A percentile compares a stretch with the other conserved stretches of the same genome.
phyloP scores from a whole-genome alignment of 2,797 vertebrate genomes.

The Intellagama lesueurii region DNA sequence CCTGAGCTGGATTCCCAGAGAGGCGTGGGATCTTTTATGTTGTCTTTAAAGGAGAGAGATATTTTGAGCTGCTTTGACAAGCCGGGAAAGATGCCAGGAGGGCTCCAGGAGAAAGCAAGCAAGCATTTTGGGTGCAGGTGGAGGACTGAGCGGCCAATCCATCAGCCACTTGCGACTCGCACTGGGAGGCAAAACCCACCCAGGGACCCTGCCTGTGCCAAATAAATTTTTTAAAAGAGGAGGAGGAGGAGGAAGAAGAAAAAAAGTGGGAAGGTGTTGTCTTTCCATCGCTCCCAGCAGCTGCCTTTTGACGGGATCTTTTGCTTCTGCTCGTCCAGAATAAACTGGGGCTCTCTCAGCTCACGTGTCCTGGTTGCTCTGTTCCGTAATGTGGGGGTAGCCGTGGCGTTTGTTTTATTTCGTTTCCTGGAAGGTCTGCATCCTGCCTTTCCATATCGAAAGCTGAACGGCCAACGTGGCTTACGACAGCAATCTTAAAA shows the following conservation, averaged over 20 bases:
- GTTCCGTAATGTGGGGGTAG: not conserved
- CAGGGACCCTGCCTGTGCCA: not conserved
- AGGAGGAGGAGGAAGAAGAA: no score
- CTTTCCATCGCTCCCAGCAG: no score
- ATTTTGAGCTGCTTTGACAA: not conserved
- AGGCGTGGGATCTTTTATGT: not conserved
- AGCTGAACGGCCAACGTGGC: no score
- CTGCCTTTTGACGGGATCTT: no score
- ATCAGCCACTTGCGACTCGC: no score
- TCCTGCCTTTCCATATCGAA: not conserved
- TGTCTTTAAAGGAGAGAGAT: not conserved
- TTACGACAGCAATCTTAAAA: no score
- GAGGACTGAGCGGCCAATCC: not conserved
- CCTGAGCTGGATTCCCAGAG: not conserved
- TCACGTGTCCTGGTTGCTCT: not conserved
- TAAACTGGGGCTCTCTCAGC: not conserved
- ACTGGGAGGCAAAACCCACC: no score
- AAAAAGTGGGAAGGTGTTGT: no score
- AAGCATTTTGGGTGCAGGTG: accelerated
- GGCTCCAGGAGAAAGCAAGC: no score
- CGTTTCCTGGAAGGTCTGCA: not conserved
- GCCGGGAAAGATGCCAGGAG: not conserved
- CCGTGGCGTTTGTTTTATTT: not conserved
- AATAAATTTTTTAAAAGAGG: no score
- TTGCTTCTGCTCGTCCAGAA: not conserved